Evolutionary conservation across 1,140 invertebrate genomes (phyloP).

Genomic region (Cydia pomonella): DNA sequence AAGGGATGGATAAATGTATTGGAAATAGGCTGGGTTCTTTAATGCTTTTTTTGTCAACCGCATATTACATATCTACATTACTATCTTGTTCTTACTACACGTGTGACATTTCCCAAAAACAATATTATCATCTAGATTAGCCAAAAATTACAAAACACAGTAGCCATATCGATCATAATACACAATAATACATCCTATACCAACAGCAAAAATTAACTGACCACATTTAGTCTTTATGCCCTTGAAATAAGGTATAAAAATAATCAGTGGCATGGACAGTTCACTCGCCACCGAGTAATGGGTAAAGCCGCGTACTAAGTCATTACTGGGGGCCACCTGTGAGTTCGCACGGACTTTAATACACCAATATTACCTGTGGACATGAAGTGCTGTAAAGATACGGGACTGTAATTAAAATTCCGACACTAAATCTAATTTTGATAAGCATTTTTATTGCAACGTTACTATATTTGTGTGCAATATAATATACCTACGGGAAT

Average conservation of each 20-base stretch:
- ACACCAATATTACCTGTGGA: slow-evolving; percentile 50
- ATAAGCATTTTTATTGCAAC: slow-evolving; percentile 22
- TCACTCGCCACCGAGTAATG: slow-evolving; percentile 62
- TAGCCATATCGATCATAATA: slow-evolving; percentile 12
- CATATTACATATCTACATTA: too few species aligned
- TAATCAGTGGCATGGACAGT: neutral
- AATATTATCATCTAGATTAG: slow-evolving; percentile 20
- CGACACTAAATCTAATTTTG: slow-evolving; percentile 46
- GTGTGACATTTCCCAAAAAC: neutral
- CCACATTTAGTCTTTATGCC: neutral
- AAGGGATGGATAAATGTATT: too few species aligned
- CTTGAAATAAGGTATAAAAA: neutral
- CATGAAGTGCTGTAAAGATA: slow-evolving; percentile 57
- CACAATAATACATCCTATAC: neutral
- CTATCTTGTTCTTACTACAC: too few species aligned
- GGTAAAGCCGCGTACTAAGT: slow-evolving; percentile 65
- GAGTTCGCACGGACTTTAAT: slow-evolving; percentile 64
- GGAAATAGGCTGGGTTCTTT: too few species aligned
- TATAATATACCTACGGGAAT: too few species aligned
- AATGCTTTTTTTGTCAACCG: too few species aligned
- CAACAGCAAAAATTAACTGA: neutral
- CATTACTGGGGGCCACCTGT: slow-evolving; percentile 58
- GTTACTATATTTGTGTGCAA: neutral
- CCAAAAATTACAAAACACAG: slow-evolving; percentile 7
- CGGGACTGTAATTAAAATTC: slow-evolving; percentile 53